Evolutionary conservation across 1,140 invertebrate species (phyloP), one percentile per base, ranked within the genome.

Genomic region (Bombyx mori): DNA sequence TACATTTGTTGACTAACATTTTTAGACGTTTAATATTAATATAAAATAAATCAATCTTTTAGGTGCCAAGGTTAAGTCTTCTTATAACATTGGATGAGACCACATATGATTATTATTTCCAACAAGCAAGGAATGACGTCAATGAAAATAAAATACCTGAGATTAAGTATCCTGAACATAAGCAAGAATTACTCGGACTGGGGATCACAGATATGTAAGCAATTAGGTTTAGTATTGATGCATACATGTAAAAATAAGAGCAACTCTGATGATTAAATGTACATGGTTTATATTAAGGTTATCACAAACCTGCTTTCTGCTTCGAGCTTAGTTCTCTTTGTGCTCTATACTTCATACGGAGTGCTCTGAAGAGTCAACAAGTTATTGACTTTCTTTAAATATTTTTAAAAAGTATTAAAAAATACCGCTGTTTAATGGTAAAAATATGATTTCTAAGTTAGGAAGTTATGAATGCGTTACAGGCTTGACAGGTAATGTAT

Each of bases 151-250:
- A 92, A 72, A 92, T 97, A 62, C 88, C 91, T 18, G 94, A 95
- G 75, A 92, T 96, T 55, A 89, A 91, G 58, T 94, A 93, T 86
- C 92, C 94, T 44, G 91, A 92, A 60, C 90, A 93, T 63, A 93
- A 93, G 77, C 84, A 91, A 52, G 92, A 95, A 84, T 86, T 95
- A 0, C 86, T 96, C 50, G 95, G 95, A 1, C 85, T 97, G 45
- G 94, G 94, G 8, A 94, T 96, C 45, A 91, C 93, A 58, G 95
- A 97, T 79, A 97, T 97, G 94, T 94, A 91, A 73, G 91, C 92
- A 42, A 42, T 35, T 42, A 52, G n/a, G 35, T 5, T 49, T 49
- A n/a, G 9, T 49, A 49, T 49, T n/a, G 2, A 49, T 49, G 44
- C 44, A 1, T 45, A 45, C 7, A 45, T 8, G 8, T 46, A 46